A percentile compares a stretch with the other conserved stretches of the same genome.
These are phyloP conservation scores for Gymnocypris eckloni DNA, from an alignment of 2,797 vertebrate genomes.

Conservation along the genomic window DNA sequence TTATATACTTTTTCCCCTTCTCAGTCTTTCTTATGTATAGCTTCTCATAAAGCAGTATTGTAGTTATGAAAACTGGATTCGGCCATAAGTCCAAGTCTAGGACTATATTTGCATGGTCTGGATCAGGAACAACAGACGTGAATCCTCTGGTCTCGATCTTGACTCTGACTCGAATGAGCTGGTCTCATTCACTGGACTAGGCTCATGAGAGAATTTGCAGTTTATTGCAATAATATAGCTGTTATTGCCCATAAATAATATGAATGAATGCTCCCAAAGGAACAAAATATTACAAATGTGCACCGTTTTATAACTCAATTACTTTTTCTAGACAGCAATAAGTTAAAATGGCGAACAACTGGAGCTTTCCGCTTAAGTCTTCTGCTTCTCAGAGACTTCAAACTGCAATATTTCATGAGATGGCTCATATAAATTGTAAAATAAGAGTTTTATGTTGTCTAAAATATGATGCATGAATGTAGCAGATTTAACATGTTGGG, in stretches of 20 bases:
- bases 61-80: too few species aligned
- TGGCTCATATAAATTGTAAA: neutral
- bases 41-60: too few species aligned
- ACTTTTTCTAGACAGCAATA: neutral
- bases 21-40: too few species aligned
- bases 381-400: neutral
- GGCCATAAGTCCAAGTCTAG: neutral
- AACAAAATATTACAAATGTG: neutral
- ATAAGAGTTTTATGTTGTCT: neutral
- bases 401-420: neutral
- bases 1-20: too few species aligned
- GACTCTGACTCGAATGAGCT: neutral
- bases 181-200: neutral
- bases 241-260: neutral
- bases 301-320: neutral
- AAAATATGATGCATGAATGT: neutral
- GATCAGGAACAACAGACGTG: neutral
- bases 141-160: neutral
- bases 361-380: neutral
- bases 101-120: neutral
- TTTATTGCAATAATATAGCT: neutral
- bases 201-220: neutral
- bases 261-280: neutral
- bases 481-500: conserved; percentile 10
- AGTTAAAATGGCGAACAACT: neutral